Evolutionary conservation across 2,113 vertebrate genomes (phyloP).

Genomic region (Megalops atlanticus): DNA sequence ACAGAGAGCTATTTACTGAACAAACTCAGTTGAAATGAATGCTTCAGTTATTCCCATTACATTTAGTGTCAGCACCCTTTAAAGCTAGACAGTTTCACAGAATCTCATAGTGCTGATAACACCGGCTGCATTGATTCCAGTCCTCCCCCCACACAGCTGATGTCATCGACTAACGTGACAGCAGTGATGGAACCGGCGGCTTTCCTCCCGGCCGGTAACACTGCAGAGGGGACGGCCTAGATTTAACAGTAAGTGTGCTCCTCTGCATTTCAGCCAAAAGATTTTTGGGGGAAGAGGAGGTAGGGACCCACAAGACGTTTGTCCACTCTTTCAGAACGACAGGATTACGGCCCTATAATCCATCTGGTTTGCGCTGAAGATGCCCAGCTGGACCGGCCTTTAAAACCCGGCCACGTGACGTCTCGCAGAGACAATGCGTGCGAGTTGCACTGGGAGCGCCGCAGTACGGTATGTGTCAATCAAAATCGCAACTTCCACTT

Average conservation of each 20-base stretch:
- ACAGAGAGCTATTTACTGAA: neutral
- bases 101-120: too few species aligned
- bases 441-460: neutral
- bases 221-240: neutral
- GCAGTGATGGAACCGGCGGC: neutral
- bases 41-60: neutral
- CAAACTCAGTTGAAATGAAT: neutral
- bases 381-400: slow-evolving; percentile 3
- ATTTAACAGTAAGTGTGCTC: neutral
- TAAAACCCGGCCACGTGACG: neutral
- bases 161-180: neutral
- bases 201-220: neutral
- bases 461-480: neutral
- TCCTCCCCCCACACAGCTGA: neutral
- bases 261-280: neutral
- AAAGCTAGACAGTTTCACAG: neutral
- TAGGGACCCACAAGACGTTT: neutral
- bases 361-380: neutral
- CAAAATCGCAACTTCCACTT: too few species aligned
- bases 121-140: neutral
- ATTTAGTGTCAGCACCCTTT: neutral
- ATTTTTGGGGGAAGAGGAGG: neutral
- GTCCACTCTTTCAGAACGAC: neutral
- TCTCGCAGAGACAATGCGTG: neutral
- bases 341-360: neutral